These are phyloP conservation scores for Lasioglossum villosulum DNA, from an alignment of 2,888 invertebrate genomes.

Conservation along the genomic window DNA sequence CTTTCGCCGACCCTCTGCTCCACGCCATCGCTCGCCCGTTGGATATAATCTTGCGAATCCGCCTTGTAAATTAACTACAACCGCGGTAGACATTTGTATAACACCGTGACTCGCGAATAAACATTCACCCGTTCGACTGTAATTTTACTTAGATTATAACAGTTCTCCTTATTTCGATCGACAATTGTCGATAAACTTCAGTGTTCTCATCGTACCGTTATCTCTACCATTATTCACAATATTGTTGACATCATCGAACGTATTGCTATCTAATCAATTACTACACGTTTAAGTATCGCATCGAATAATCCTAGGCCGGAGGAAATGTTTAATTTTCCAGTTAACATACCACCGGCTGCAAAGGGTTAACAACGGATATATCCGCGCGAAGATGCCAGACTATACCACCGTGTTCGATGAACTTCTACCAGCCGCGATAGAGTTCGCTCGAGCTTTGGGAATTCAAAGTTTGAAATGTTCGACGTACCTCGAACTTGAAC, in stretches of 20 bases:
- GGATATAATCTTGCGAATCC: constrained; percentile 44
- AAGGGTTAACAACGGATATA: background rate
- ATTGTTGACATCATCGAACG: too few species aligned
- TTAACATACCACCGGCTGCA: too few species aligned
- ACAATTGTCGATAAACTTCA: too few species aligned
- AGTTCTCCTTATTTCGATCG: too few species aligned
- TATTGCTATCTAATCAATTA: too few species aligned
- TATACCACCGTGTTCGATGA: background rate
- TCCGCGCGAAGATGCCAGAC: background rate
- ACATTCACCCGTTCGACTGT: too few species aligned
- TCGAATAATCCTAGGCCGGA: too few species aligned
- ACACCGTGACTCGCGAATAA: background rate
- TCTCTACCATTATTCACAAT: too few species aligned
- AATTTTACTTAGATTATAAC: too few species aligned
- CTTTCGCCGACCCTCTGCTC: constrained; percentile 62
- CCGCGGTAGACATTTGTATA: background rate
- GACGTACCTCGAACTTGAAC: background rate
- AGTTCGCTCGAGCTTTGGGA: background rate
- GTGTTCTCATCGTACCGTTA: too few species aligned
- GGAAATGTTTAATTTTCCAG: too few species aligned
- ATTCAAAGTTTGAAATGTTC: background rate
- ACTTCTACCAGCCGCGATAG: background rate
- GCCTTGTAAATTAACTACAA: background rate
- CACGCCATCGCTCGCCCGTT: constrained; percentile 34
- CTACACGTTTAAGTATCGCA: too few species aligned